Percentiles rank a stretch among this genome's conserved stretches.
Conservation (phyloP, 2,888 invertebrate genomes). For the Caenorhabditis plicata region DNA sequence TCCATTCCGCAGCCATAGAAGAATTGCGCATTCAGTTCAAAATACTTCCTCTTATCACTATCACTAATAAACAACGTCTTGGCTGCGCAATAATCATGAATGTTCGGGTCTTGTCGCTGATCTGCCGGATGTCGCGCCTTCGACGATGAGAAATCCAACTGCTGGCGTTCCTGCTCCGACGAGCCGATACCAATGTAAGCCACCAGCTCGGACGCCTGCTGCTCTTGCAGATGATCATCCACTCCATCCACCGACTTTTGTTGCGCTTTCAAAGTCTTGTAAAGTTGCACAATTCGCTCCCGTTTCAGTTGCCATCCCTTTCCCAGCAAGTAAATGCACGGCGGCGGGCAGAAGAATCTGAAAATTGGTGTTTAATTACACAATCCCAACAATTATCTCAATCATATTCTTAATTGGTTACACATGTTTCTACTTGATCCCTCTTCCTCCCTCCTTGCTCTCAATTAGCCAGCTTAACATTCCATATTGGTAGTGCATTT, state of each 20-base stretch:
- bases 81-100: constrained; percentile 91
- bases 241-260: constrained; percentile 15
- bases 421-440: not conserved
- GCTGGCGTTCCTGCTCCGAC: constrained; percentile 94
- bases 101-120: constrained; percentile 24
- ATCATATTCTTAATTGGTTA: too few species aligned
- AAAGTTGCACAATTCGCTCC: constrained; percentile 69
- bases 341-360: constrained; percentile 95
- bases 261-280: constrained; percentile 12
- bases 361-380: constrained; percentile 10
- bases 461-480: too few species aligned
- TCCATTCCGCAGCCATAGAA: constrained; percentile 97
- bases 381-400: not conserved
- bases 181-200: constrained; percentile 98
- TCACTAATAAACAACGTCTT: constrained; percentile 98
- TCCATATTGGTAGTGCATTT: too few species aligned
- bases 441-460: not conserved
- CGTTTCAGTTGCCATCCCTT: constrained; percentile 94
- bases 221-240: constrained; percentile 26
- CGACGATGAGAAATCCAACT: constrained; percentile 86
- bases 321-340: constrained; percentile 96
- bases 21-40: constrained; percentile 98
- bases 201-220: constrained; percentile 75
- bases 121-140: constrained; percentile 71
- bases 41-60: constrained; percentile 98